phyloP scores from a whole-genome alignment of 2,888 invertebrate genomes.

The Sphaerophoria rueppellii region DNA sequence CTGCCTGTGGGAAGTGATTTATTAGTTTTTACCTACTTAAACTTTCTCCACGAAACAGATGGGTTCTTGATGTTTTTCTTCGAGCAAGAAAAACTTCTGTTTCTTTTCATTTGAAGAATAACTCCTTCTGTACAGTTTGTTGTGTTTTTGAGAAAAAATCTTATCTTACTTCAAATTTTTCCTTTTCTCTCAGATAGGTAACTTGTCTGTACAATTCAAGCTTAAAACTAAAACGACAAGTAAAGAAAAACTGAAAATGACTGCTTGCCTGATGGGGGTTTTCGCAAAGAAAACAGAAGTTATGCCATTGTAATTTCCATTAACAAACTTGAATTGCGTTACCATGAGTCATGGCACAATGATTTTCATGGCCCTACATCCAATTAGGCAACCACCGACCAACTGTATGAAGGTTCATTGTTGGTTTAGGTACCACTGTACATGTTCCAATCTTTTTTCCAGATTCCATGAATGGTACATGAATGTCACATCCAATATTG shows the following conservation, averaged over 20 bases:
- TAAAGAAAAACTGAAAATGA: background rate
- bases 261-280: conserved; percentile 2
- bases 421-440: background rate
- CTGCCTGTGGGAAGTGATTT: conserved; percentile 53
- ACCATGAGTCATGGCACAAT: conserved; percentile 6
- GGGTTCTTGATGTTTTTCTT: conserved; percentile 33
- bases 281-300: conserved; percentile 41
- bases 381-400: conserved; percentile 21
- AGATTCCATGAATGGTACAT: conserved; percentile 47
- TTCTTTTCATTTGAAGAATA: conserved; percentile 26
- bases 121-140: conserved; percentile 21
- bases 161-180: conserved; percentile 6
- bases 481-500: conserved; percentile 63
- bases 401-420: background rate
- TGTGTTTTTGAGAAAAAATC: background rate
- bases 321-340: conserved; percentile 52
- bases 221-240: background rate
- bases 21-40: conserved; percentile 63
- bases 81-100: background rate
- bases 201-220: background rate
- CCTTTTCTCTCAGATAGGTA: background rate
- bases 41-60: conserved; percentile 62
- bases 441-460: background rate
- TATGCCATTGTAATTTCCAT: conserved; percentile 49
- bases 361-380: conserved; percentile 18